Percentiles rank a stretch among this genome's conserved stretches.
Conservation (phyloP, 2,113 vertebrate genomes). For the Nyctereutes procyonoides region DNA sequence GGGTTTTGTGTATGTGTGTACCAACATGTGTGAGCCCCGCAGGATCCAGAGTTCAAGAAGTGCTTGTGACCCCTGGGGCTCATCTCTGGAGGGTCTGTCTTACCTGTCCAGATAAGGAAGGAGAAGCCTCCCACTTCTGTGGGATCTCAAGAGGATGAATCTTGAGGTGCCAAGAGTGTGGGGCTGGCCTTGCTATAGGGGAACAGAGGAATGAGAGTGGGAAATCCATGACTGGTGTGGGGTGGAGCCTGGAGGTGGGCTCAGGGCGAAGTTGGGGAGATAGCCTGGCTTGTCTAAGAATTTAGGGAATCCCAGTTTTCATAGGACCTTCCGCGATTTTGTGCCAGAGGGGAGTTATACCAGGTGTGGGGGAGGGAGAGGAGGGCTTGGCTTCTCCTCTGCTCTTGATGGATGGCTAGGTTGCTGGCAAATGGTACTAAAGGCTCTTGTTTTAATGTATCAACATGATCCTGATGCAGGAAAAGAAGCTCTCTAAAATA, state of each 20-base stretch:
- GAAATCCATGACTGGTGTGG: neutral
- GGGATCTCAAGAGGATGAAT: neutral
- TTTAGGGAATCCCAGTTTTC: neutral
- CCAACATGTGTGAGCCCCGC: neutral
- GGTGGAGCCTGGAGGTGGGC: neutral
- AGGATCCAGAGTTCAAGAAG: neutral
- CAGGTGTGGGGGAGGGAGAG: neutral
- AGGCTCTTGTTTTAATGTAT: neutral
- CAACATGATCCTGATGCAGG: neutral
- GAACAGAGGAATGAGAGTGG: neutral
- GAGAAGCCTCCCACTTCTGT: neutral
- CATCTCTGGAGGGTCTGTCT: neutral
- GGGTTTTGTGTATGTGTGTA: neutral
- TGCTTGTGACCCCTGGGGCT: neutral
- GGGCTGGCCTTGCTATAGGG: neutral
- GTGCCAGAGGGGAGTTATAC: neutral
- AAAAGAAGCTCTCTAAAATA: neutral
- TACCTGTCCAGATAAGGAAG: neutral
- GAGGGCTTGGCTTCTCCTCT: neutral
- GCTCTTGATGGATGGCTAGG: neutral
- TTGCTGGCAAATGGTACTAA: neutral
- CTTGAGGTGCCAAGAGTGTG: neutral
- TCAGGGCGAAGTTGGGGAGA: neutral
- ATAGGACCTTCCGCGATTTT: neutral
- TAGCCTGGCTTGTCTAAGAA: constrained; percentile 2